phyloP scores from a whole-genome alignment of 2,797 vertebrate species.

The Petrocephalus schoutedeni region DNA sequence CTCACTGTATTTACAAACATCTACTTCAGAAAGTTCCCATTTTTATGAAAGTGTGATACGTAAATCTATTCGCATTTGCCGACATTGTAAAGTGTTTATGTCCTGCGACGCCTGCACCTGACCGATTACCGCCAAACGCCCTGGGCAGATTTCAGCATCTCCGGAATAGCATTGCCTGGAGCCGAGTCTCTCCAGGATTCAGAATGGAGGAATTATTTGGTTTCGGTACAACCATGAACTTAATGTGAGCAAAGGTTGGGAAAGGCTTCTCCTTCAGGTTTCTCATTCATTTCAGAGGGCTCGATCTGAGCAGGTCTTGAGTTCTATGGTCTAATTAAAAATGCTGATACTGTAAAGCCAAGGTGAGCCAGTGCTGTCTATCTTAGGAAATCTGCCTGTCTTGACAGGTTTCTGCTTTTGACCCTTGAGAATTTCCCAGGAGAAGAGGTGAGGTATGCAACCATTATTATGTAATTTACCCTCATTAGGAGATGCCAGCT shows the following conservation, averaged over 20 bases:
- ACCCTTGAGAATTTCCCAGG: not conserved
- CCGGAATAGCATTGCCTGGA: not conserved
- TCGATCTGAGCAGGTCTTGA: not conserved
- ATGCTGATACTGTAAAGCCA: not conserved
- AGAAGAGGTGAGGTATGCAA: not conserved
- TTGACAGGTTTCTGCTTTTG: not conserved
- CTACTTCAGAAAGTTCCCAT: too few species aligned
- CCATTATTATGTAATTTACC: not conserved
- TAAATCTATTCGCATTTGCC: not conserved
- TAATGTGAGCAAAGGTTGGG: not conserved
- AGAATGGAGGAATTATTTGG: not conserved
- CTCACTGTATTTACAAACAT: not conserved
- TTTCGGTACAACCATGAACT: not conserved
- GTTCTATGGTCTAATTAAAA: not conserved
- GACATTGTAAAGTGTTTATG: not conserved
- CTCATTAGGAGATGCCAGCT: not conserved
- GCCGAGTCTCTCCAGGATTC: not conserved
- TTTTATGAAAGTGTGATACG: too few species aligned
- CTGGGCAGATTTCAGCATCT: not conserved
- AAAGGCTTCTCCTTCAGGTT: too few species aligned
- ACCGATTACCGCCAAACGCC: not conserved
- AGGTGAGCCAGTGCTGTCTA: not conserved
- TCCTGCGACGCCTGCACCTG: not conserved
- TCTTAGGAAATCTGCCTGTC: not conserved
- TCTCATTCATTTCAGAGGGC: not conserved